Percentiles rank a stretch among this genome's conserved stretches.
Evolutionary conservation across 2,888 invertebrate genomes (phyloP).

Genomic region (Pogonocherus hispidulus): DNA sequence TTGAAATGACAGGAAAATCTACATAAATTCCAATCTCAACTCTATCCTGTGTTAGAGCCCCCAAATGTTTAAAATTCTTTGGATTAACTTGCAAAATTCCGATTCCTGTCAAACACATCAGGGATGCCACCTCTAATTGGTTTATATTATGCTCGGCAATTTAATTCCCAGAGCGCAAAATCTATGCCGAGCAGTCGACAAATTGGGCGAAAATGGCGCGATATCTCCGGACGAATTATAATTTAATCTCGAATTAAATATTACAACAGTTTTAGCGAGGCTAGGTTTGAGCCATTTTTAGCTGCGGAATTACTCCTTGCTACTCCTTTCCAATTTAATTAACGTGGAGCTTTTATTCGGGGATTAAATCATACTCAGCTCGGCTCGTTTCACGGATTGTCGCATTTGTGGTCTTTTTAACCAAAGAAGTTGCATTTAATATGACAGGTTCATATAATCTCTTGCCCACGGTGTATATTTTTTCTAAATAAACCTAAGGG

Average conservation of each 20-base stretch:
- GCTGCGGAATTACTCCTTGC: constrained; percentile 25
- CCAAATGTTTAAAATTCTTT: not conserved
- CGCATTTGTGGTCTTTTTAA: not conserved
- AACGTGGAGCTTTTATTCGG: constrained; percentile 7
- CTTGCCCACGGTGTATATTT: too few relatives aligned
- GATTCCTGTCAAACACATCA: not conserved
- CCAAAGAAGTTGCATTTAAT: too few relatives aligned
- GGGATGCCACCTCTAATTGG: constrained; percentile 1
- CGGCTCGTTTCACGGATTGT: constrained; percentile 8
- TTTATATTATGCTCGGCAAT: constrained; percentile 14
- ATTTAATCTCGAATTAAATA: constrained; percentile 35
- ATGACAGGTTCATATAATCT: too few relatives aligned
- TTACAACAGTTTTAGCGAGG: constrained; percentile 32
- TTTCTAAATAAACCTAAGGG: too few relatives aligned
- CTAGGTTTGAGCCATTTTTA: constrained; percentile 33
- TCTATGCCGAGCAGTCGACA: not conserved
- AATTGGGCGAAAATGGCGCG: constrained; percentile 7
- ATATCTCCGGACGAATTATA: constrained; percentile 7
- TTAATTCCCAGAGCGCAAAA: not conserved
- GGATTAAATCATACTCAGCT: constrained; percentile 1
- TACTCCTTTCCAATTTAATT: constrained; percentile 25
- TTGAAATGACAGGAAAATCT: too few relatives aligned
- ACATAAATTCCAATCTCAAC: too few relatives aligned
- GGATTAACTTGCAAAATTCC: not conserved
- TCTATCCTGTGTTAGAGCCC: too few relatives aligned